Evolutionary conservation across 2,888 invertebrate genomes (phyloP).

Genomic region (Pocota personata): DNA sequence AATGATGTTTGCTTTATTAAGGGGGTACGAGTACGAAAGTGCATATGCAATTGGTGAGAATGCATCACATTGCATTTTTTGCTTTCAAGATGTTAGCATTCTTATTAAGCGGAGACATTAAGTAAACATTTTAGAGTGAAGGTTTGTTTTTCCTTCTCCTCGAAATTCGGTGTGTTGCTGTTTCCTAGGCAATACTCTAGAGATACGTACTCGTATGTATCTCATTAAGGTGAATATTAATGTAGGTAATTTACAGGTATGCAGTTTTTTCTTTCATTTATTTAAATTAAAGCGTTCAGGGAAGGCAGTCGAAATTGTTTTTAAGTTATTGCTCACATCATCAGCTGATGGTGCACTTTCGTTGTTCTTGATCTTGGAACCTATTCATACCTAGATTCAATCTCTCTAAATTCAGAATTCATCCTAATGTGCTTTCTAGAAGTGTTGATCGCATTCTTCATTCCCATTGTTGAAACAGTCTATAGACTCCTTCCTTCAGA

Average conservation of each 20-base stretch:
- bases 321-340: too few relatives aligned
- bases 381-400: too few relatives aligned
- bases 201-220: conserved; percentile 2
- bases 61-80: conserved; percentile 12
- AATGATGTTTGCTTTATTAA: conserved; percentile 72
- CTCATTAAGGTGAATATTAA: conserved; percentile 64
- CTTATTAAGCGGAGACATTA: conserved; percentile 33
- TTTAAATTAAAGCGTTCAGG: background rate
- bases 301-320: too few relatives aligned
- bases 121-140: conserved; percentile 45
- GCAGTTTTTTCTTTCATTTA: background rate
- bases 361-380: too few relatives aligned
- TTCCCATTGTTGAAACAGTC: too few relatives aligned
- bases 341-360: too few relatives aligned
- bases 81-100: conserved; percentile 62
- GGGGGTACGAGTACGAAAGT: conserved; percentile 8
- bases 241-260: background rate
- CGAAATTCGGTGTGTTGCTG: background rate
- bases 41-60: conserved; percentile 2
- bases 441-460: too few relatives aligned
- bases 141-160: conserved; percentile 27
- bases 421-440: too few relatives aligned
- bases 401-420: too few relatives aligned
- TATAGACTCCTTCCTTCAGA: too few relatives aligned
- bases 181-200: conserved; percentile 2